Evolutionary conservation across 2,113 vertebrate species (phyloP).

Genomic region (Eulacestoma nigropectus): DNA sequence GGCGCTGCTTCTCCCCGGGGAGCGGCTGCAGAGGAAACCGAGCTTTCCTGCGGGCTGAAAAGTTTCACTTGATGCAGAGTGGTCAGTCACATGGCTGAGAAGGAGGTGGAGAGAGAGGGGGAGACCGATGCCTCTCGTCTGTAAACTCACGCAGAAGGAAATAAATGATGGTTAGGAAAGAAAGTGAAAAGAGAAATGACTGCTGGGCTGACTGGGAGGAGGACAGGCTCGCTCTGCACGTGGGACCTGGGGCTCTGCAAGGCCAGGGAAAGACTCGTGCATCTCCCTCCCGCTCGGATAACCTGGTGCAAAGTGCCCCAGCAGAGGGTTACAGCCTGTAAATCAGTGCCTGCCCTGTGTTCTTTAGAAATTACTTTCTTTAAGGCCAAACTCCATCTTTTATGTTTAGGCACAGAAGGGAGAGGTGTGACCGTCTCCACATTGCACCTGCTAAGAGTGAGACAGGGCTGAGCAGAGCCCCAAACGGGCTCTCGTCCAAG

Average conservation of each 20-base stretch:
- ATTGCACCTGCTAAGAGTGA: accelerated
- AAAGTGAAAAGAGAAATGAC: not conserved
- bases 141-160: not conserved
- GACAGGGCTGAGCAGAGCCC: not conserved
- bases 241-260: not conserved
- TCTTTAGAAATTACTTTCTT: not conserved
- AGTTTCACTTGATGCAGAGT: not conserved
- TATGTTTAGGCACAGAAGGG: not conserved
- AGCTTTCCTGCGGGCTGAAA: not conserved
- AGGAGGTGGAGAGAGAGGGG: not conserved
- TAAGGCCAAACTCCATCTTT: not conserved
- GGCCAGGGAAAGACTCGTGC: not conserved
- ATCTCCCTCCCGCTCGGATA: not conserved
- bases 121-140: not conserved
- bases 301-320: not conserved
- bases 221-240: not conserved
- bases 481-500: accelerated
- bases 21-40: not conserved
- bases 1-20: not conserved
- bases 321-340: not conserved
- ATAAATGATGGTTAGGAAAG: not conserved
- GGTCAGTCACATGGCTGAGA: constrained; percentile 24
- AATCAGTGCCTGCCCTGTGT: not conserved
- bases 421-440: not conserved
- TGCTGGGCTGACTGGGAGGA: not conserved